Conservation (phyloP, 2,888 invertebrate species). For the Caenorhabditis sulstoni region DNA sequence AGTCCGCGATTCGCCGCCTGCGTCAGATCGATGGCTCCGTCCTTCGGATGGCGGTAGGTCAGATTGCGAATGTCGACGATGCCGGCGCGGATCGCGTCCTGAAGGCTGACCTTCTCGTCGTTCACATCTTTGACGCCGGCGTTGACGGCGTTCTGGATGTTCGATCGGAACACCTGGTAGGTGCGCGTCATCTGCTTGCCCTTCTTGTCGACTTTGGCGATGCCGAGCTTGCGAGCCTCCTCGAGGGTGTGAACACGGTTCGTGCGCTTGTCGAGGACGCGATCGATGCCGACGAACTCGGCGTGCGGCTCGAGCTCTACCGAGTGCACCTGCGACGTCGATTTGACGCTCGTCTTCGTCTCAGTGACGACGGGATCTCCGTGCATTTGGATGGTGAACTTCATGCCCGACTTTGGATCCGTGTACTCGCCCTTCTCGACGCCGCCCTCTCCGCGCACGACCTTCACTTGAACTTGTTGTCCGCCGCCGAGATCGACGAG, state of each 20-base stretch:
- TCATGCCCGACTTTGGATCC: constrained; percentile 80
- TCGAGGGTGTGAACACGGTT: constrained; percentile 77
- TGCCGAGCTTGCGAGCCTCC: constrained; percentile 80
- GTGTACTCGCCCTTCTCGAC: constrained; percentile 80
- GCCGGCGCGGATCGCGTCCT: constrained; percentile 89
- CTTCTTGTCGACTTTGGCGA: constrained; percentile 81
- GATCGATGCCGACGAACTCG: constrained; percentile 80
- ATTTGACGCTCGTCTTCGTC: constrained; percentile 81
- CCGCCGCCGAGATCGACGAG: constrained; percentile 80
- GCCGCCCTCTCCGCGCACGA: constrained; percentile 78
- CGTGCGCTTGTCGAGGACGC: constrained; percentile 79
- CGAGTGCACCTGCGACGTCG: constrained; percentile 80
- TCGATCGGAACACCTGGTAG: constrained; percentile 80
- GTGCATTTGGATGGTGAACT: constrained; percentile 80
- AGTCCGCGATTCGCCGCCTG: constrained; percentile 80
- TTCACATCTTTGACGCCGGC: constrained; percentile 86
- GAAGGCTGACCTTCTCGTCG: constrained; percentile 88
- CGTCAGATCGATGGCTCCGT: constrained; percentile 69
- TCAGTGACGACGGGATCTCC: constrained; percentile 80
- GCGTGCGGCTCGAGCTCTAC: constrained; percentile 81
- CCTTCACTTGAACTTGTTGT: constrained; percentile 80
- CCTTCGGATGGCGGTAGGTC: constrained; percentile 75
- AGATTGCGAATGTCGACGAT: constrained; percentile 85
- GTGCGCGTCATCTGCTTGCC: constrained; percentile 80
- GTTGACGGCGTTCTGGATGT: constrained; percentile 85